Conservation (phyloP, 2,888 invertebrate species). For the Linhomoeus sp. region DNA sequence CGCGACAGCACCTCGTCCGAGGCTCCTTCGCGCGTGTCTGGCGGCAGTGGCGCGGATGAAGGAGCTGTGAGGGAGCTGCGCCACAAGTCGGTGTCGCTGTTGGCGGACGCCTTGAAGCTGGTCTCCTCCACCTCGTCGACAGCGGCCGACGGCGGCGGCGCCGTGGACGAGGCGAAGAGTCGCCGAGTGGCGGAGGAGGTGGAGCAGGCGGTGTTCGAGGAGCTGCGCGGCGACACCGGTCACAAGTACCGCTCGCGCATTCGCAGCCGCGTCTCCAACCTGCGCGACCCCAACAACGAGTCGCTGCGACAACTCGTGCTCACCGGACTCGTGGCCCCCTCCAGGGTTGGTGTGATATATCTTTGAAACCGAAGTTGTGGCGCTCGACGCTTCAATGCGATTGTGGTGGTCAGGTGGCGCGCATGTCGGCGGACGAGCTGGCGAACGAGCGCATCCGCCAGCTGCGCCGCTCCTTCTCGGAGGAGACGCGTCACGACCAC, state of each 20-base stretch:
- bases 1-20: too few relatives aligned
- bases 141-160: too few relatives aligned
- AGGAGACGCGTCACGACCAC: conserved; percentile 1
- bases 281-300: background rate
- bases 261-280: background rate
- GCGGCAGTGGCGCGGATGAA: too few relatives aligned
- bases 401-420: conserved; percentile 4
- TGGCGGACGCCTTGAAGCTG: background rate
- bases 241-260: background rate
- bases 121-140: too few relatives aligned
- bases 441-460: conserved; percentile 1
- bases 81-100: background rate
- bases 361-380: too few relatives aligned
- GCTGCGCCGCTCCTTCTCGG: conserved; percentile 1
- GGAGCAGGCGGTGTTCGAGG: background rate
- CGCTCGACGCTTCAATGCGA: too few relatives aligned
- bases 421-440: conserved; percentile 4
- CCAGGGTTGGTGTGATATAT: background rate
- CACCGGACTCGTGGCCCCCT: background rate
- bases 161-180: too few relatives aligned
- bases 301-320: background rate
- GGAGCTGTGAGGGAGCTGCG: background rate
- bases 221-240: background rate
- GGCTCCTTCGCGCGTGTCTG: too few relatives aligned
- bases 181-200: background rate